Base-by-base conservation (phyloP, 2,113 vertebrate species). In the Amazona guildingii region DNA sequence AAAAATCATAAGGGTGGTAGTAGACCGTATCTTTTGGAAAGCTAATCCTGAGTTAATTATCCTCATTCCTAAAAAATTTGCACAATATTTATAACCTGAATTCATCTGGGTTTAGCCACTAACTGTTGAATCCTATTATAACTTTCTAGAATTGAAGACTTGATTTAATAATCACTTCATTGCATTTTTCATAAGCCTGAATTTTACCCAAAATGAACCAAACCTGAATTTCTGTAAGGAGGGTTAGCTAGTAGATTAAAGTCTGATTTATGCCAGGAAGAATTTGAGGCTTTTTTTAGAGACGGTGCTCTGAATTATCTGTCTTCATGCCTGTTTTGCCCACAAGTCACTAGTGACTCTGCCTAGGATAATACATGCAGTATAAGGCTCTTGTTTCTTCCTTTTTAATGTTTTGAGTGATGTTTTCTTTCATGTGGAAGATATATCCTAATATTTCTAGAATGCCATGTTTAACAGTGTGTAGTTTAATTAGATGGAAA, bases 31-130 rank as follows among this genome's bases (percentile, higher is more conserved):
- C 61, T 69, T 43, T 68, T 70, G 61, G 46, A 92, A 78, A 81
- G 24, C 44, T 77, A 82, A 87, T 80, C 63, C 63, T 93, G 75
- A 37, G 74, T 91, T 96, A 91, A 70, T 80, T 86, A 85, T 96
- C 16, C 33, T 93, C 29, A 51, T 83, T 87, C 37, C 82, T 76
- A 43, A 92, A 94, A 94, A 80, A 35, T n/a, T 25, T 64, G 33
- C 25, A 20, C 43, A 16, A 27, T 77, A 59, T 85, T 94, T 93
- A 14, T 74, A 91, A 39, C 68, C 90, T 83, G 68, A 83, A 88
- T 88, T 88, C 12, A 33, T 70, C 41, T 79, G n/a, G n/a, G 44
- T 89, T 94, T 83, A 85, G 35, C 75, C 39, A 90, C 59, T 73
- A 66, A 82, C 24, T 76, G 2, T 66, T 31, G 55, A 37, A 90